A percentile compares a stretch with the other conserved stretches of the same genome.
These are phyloP conservation scores for Xenotilapia longispinis DNA, from an alignment of 2,113 vertebrate species.

Conservation along the genomic window DNA sequence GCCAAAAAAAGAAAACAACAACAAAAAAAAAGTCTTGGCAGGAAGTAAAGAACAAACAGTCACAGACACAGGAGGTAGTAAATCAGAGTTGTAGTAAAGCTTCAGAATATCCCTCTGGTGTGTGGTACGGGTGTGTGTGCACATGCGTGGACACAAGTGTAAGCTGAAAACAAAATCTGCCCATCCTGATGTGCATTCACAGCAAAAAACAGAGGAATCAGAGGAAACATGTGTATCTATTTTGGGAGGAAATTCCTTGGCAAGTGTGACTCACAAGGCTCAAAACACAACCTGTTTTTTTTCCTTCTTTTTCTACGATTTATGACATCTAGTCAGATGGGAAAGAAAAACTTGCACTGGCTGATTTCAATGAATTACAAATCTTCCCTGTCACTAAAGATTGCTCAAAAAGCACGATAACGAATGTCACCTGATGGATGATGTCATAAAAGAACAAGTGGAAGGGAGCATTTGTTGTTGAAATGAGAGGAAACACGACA, in stretches of 20 bases:
- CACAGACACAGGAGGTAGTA: background rate
- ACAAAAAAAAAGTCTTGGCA: background rate
- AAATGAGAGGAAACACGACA: background rate
- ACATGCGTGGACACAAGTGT: background rate
- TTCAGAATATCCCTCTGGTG: background rate
- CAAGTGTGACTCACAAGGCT: constrained; percentile 10
- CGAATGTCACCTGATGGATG: background rate
- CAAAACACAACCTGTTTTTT: background rate
- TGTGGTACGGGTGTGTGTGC: background rate
- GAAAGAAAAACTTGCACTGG: background rate
- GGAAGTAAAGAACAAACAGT: background rate
- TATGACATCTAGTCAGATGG: background rate
- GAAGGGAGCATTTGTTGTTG: background rate
- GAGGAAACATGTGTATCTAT: constrained; percentile 3
- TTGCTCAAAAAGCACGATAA: background rate
- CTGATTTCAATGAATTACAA: background rate
- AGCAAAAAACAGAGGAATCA: background rate
- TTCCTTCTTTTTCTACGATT: background rate
- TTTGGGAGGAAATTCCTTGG: background rate
- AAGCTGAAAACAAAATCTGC: background rate
- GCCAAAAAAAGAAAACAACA: background rate
- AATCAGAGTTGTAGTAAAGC: constrained; percentile 11
- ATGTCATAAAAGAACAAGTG: background rate
- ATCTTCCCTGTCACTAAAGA: background rate
- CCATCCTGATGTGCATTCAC: background rate